These are phyloP conservation scores for Philopedon plagiatum DNA, from an alignment of 2,888 invertebrate species.

Conservation along the genomic window DNA sequence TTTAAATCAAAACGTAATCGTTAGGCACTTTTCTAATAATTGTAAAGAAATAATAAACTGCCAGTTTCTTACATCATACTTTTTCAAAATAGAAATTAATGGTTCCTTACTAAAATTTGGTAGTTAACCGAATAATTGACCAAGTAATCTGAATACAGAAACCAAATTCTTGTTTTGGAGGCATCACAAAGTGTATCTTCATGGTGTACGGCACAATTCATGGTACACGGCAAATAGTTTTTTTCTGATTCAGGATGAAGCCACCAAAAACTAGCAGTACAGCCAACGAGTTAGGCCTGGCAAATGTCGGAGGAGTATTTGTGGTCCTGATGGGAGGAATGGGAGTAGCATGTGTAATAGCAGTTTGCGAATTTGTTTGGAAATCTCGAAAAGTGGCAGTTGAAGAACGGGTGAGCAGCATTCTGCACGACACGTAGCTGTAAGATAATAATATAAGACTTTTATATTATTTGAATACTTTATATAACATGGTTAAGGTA, in stretches of 20 bases:
- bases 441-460: constrained; percentile 62
- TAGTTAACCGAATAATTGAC: no score
- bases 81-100: no score
- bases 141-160: no score
- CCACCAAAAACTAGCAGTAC: constrained; percentile 88
- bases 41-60: no score
- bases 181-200: no score
- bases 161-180: no score
- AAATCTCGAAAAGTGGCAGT: constrained; percentile 93
- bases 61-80: no score
- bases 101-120: no score
- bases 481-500: constrained; percentile 2
- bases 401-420: constrained; percentile 87
- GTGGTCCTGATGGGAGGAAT: constrained; percentile 95
- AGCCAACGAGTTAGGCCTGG: constrained; percentile 91
- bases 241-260: constrained; percentile 77
- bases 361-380: constrained; percentile 97
- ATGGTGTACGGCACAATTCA: no score
- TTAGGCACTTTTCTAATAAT: no score
- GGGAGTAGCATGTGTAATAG: constrained; percentile 92
- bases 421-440: constrained; percentile 70
- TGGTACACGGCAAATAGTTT: background rate
- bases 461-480: background rate
- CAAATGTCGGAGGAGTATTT: constrained; percentile 96
- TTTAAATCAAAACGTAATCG: no score